phyloP scores from a whole-genome alignment of 2,888 invertebrate genomes.

The Lacanobia wlatinum region DNA sequence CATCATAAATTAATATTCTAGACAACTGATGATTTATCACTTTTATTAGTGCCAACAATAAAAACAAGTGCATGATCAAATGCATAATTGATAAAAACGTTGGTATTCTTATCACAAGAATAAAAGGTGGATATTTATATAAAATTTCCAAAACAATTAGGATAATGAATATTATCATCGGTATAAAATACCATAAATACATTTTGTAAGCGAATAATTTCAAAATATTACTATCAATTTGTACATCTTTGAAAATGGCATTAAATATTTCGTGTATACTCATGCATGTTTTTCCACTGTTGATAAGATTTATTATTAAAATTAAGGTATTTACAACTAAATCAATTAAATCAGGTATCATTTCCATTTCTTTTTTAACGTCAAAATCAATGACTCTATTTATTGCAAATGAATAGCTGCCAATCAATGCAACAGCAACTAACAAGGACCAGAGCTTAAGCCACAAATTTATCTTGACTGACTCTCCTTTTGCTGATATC shows the following conservation, averaged over 20 bases:
- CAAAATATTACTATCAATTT: conserved; percentile 26
- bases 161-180: conserved; percentile 58
- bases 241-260: conserved; percentile 40
- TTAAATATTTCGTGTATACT: conserved; percentile 46
- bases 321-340: conserved; percentile 50
- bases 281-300: conserved; percentile 8
- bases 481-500: conserved; percentile 36
- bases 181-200: conserved; percentile 69
- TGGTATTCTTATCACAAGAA: conserved; percentile 73
- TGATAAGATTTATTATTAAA: conserved; percentile 49
- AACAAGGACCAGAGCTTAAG: conserved; percentile 56
- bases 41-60: conserved; percentile 72
- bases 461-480: conserved; percentile 22
- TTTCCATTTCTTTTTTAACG: conserved; percentile 47
- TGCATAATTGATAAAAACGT: conserved; percentile 73
- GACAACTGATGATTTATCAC: conserved; percentile 53
- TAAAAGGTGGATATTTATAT: conserved; percentile 63
- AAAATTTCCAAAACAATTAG: conserved; percentile 70
- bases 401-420: conserved; percentile 40
- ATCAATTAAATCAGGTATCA: conserved; percentile 54
- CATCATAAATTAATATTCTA: conserved; percentile 19
- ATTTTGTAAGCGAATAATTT: conserved; percentile 71
- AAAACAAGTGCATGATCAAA: conserved; percentile 73
- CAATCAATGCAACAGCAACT: conserved; percentile 26
- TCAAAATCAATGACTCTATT: conserved; percentile 20